These are phyloP conservation scores for Zaprionus obscuricornis DNA, from an alignment of 2,888 invertebrate species.

Conservation along the genomic window DNA sequence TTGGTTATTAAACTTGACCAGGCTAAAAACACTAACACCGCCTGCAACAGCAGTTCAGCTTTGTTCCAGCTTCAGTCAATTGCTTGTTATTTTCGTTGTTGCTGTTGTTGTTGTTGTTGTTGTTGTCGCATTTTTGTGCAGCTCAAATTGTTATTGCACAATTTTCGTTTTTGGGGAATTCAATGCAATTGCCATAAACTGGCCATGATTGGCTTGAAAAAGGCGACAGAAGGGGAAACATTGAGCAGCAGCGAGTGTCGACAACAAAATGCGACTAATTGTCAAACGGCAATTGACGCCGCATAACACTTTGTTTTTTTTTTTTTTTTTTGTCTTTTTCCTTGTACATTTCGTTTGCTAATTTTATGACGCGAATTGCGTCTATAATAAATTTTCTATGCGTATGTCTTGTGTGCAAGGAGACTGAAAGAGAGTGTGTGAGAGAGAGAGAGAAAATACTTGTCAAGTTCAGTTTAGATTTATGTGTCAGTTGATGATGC, in stretches of 20 bases:
- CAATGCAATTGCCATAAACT: conserved; percentile 59
- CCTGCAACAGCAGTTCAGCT: conserved; percentile 28
- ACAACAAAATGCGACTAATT: conserved; percentile 75
- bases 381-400: conserved; percentile 25
- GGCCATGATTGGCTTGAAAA: neutral
- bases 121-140: conserved; percentile 75
- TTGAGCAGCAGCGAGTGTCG: too few species aligned
- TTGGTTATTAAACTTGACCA: too few species aligned
- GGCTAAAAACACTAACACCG: too few species aligned
- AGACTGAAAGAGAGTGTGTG: neutral
- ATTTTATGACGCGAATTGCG: conserved; percentile 57
- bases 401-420: conserved; percentile 13
- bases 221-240: neutral
- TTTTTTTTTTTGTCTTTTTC: conserved; percentile 29
- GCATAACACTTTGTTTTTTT: conserved; percentile 70
- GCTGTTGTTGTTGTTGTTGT: conserved; percentile 10
- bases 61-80: conserved; percentile 41
- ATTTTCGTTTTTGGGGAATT: conserved; percentile 57
- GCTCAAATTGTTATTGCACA: conserved; percentile 82
- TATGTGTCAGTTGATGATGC: too few species aligned
- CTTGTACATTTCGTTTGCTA: too few species aligned
- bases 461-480: too few species aligned
- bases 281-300: conserved; percentile 65
- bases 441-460: too few species aligned
- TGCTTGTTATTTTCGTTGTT: conserved; percentile 2